Percentiles rank a stretch among this genome's conserved stretches.
Conservation (phyloP, 2,888 invertebrate species). For the Calameuta filiformis region DNA sequence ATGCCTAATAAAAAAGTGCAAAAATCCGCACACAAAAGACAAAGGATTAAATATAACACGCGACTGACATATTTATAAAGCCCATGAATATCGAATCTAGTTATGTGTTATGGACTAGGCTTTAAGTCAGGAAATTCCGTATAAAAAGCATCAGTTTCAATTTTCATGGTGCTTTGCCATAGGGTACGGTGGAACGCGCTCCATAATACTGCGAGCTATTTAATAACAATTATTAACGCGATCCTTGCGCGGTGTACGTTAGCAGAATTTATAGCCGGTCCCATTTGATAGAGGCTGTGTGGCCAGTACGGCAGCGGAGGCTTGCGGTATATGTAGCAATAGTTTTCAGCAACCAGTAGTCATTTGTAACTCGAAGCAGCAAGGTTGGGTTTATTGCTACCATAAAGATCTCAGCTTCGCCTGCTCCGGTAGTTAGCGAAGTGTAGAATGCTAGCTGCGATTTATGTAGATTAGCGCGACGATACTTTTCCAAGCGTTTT, state of each 20-base stretch:
- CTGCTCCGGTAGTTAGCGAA: constrained; percentile 31
- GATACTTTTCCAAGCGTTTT: neutral
- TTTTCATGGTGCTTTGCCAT: neutral
- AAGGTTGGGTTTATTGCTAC: constrained; percentile 50
- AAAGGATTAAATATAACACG: neutral
- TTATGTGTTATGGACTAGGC: neutral
- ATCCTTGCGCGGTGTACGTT: constrained; percentile 19
- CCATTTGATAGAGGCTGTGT: constrained; percentile 42
- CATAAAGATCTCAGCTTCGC: constrained; percentile 53
- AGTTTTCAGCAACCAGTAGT: constrained; percentile 51
- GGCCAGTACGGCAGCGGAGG: constrained; percentile 15
- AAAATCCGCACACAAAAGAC: neutral
- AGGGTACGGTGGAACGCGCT: neutral
- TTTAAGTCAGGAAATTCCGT: neutral
- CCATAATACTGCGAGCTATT: constrained; percentile 32
- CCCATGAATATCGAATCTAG: neutral
- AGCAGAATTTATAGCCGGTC: constrained; percentile 44
- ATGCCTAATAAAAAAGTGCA: neutral
- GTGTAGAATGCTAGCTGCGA: constrained; percentile 27
- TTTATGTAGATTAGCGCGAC: constrained; percentile 44
- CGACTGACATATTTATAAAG: neutral
- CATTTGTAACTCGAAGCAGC: constrained; percentile 54
- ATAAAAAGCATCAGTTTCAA: neutral
- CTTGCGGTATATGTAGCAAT: constrained; percentile 38
- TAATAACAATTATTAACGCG: constrained; percentile 52